These are phyloP conservation scores for Meles meles DNA, from an alignment of 2,113 vertebrate genomes.

Conservation along the genomic window DNA sequence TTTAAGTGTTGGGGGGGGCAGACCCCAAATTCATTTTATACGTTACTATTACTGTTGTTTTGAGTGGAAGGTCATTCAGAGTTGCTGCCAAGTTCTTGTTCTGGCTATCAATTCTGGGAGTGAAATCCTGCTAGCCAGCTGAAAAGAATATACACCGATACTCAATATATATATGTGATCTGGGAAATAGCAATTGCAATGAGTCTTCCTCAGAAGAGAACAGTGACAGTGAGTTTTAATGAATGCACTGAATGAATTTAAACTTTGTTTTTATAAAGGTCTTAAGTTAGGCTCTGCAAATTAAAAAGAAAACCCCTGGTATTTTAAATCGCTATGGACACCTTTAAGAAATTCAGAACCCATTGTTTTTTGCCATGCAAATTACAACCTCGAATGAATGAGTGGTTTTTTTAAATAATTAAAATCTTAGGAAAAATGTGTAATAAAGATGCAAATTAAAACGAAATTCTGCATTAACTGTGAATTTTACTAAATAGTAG, in stretches of 20 bases:
- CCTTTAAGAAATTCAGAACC: slow-evolving; percentile 2
- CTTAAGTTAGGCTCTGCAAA: not conserved
- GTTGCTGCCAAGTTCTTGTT: not conserved
- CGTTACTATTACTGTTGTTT: not conserved
- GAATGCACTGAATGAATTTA: slow-evolving; percentile 16
- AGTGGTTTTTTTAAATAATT: slow-evolving; percentile 37
- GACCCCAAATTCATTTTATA: not conserved
- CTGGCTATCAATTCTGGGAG: not conserved
- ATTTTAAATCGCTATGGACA: not conserved
- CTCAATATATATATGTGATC: not conserved
- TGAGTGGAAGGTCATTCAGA: not conserved
- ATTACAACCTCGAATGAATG: slow-evolving; percentile 33
- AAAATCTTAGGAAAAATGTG: slow-evolving; percentile 22
- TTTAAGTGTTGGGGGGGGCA: not conserved
- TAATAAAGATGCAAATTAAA: slow-evolving; percentile 44
- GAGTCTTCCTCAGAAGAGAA: not conserved
- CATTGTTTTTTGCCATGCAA: slow-evolving; percentile 12
- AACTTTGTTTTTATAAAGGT: slow-evolving; percentile 34
- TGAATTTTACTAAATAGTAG: slow-evolving; percentile 6
- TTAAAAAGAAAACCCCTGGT: not conserved
- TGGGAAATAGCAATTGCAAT: slow-evolving; percentile 14
- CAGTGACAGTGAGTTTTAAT: not conserved
- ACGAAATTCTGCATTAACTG: slow-evolving; percentile 10
- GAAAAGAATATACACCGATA: not conserved
- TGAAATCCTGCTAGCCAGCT: not conserved